phyloP scores from a whole-genome alignment of 2,113 vertebrate genomes.

The Amblyornis subalaris region DNA sequence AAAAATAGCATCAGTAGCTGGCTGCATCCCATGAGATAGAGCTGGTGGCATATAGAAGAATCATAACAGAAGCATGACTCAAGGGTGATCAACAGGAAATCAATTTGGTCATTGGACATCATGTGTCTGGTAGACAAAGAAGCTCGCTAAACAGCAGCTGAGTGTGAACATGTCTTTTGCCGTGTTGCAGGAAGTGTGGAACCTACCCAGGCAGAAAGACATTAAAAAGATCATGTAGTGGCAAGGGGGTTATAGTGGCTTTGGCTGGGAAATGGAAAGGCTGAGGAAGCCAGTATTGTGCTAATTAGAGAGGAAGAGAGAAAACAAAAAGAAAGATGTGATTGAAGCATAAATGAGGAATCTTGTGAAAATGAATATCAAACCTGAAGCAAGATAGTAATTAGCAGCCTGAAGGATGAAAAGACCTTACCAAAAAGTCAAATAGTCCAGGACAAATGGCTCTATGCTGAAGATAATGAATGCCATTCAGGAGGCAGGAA shows the following conservation, averaged over 20 bases:
- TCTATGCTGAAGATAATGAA: not conserved
- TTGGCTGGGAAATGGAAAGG: not conserved
- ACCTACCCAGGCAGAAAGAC: not conserved
- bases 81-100: not conserved
- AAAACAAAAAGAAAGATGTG: not conserved
- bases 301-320: not conserved
- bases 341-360: not conserved
- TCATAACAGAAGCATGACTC: not conserved
- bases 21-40: not conserved
- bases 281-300: not conserved
- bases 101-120: not conserved
- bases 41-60: not conserved
- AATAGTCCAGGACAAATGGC: not conserved
- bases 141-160: not conserved
- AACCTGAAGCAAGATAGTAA: not conserved
- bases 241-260: not conserved
- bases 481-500: not conserved
- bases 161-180: not conserved
- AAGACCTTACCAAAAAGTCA: not conserved
- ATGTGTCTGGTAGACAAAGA: not conserved
- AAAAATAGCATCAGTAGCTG: not conserved
- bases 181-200: not conserved
- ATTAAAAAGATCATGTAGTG: not conserved
- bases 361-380: not conserved
- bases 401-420: not conserved